These are phyloP conservation scores for Spea bombifrons DNA, from an alignment of 2,113 vertebrate species.

Conservation along the genomic window DNA sequence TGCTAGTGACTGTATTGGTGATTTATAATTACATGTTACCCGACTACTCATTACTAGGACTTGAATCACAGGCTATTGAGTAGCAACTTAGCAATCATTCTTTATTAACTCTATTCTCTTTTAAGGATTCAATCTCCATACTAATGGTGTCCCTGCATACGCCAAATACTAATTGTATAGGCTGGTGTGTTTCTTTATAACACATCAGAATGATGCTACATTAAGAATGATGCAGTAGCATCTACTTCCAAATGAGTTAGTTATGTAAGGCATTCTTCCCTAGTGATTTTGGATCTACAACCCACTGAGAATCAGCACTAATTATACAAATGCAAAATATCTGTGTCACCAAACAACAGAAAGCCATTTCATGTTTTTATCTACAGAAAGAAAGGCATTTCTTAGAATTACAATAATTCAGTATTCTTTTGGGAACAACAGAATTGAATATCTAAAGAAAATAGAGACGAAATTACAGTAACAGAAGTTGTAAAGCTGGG, in stretches of 20 bases:
- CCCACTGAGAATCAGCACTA: slow-evolving; percentile 9
- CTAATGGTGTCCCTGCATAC: too few relatives aligned
- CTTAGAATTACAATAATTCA: slow-evolving; percentile 1
- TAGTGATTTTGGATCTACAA: slow-evolving; percentile 10
- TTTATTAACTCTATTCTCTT: too few relatives aligned
- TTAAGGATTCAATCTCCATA: too few relatives aligned
- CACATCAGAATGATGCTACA: too few relatives aligned
- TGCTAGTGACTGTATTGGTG: too few relatives aligned
- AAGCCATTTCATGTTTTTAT: slow-evolving; percentile 10
- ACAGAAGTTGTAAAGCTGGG: background rate
- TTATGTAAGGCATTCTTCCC: background rate
- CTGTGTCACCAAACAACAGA: slow-evolving; percentile 23
- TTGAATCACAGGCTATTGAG: too few relatives aligned
- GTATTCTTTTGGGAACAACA: slow-evolving; percentile 2
- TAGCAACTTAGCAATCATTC: too few relatives aligned
- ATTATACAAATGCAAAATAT: slow-evolving; percentile 24
- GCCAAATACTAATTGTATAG: too few relatives aligned
- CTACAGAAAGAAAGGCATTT: background rate
- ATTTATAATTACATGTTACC: too few relatives aligned
- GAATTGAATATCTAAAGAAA: background rate
- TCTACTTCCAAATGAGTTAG: slow-evolving; percentile 1
- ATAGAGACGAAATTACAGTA: background rate
- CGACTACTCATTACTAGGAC: too few relatives aligned
- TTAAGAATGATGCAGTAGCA: background rate
- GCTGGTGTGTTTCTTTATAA: too few relatives aligned